phyloP scores from a whole-genome alignment of 1,140 invertebrate species.

The Trissolcus basalis region DNA sequence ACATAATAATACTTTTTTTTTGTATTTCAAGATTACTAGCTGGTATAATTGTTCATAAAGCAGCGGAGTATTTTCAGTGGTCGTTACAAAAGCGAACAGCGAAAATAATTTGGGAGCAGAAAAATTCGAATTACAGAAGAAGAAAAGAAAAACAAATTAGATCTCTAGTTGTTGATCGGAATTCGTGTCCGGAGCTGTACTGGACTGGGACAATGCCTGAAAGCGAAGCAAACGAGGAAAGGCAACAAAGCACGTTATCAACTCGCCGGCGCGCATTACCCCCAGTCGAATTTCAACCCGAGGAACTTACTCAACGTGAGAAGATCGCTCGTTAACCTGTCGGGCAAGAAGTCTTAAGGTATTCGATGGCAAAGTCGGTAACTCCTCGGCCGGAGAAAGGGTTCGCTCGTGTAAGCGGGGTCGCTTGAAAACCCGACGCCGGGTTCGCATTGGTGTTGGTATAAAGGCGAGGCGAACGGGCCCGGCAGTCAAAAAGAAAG shows the following conservation, averaged over 20 bases:
- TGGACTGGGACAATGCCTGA: conserved; percentile 24
- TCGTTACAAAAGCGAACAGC: no score
- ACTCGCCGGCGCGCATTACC: conserved; percentile 17
- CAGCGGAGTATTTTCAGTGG: no score
- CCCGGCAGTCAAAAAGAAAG: conserved; percentile 57
- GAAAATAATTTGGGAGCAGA: no score
- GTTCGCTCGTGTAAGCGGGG: conserved; percentile 8
- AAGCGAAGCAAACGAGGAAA: conserved; percentile 35
- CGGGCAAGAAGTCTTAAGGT: conserved; percentile 47
- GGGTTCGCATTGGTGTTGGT: conserved; percentile 33
- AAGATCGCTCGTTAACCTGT: conserved; percentile 60
- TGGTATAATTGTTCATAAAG: no score
- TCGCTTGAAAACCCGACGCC: conserved; percentile 19
- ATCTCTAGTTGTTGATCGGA: conserved; percentile 17
- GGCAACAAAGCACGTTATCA: conserved; percentile 49
- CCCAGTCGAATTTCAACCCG: conserved; percentile 44
- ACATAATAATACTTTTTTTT: no score
- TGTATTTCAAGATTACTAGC: no score
- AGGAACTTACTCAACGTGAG: conserved; percentile 54
- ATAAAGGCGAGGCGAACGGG: conserved; percentile 38
- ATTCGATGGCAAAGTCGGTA: conserved; percentile 50
- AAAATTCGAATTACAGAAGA: not conserved
- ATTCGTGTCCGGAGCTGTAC: conserved; percentile 9
- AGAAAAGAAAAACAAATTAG: conserved; percentile 7
- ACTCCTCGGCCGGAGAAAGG: conserved; percentile 13